phyloP scores from a whole-genome alignment of 2,888 invertebrate genomes.

The Dione vanillae region DNA sequence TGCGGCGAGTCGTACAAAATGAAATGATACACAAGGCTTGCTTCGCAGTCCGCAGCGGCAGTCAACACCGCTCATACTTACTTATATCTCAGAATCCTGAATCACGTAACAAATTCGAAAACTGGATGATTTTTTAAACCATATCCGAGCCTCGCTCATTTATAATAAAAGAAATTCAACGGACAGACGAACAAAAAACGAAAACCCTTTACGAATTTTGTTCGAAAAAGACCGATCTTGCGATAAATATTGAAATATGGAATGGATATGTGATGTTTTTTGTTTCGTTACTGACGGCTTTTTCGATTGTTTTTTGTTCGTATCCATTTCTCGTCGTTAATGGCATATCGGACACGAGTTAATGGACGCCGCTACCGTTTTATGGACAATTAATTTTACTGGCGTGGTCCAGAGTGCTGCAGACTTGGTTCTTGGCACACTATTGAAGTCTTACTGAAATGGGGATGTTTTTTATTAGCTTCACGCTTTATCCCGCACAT shows the following conservation, averaged over 20 bases:
- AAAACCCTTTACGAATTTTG: conserved; percentile 72
- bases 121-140: conserved; percentile 69
- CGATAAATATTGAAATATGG: conserved; percentile 84
- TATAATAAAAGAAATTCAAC: conserved; percentile 72
- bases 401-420: conserved; percentile 53
- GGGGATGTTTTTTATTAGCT: background rate
- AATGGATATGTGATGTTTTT: conserved; percentile 75
- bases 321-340: conserved; percentile 61
- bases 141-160: conserved; percentile 67
- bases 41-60: background rate
- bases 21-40: conserved; percentile 16
- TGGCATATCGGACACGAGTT: conserved; percentile 69
- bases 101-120: conserved; percentile 62
- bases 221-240: conserved; percentile 79
- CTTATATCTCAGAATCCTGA: conserved; percentile 40
- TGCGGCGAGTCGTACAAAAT: conserved; percentile 7
- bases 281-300: conserved; percentile 55
- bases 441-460: background rate
- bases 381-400: conserved; percentile 72
- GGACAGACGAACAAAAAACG: conserved; percentile 55
- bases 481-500: too few species aligned
- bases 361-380: conserved; percentile 77
- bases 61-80: conserved; percentile 15
- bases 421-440: conserved; percentile 24
- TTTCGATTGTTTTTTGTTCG: conserved; percentile 43